These are phyloP conservation scores for Rhea americana DNA, from an alignment of 2,113 vertebrate genomes.

Conservation along the genomic window DNA sequence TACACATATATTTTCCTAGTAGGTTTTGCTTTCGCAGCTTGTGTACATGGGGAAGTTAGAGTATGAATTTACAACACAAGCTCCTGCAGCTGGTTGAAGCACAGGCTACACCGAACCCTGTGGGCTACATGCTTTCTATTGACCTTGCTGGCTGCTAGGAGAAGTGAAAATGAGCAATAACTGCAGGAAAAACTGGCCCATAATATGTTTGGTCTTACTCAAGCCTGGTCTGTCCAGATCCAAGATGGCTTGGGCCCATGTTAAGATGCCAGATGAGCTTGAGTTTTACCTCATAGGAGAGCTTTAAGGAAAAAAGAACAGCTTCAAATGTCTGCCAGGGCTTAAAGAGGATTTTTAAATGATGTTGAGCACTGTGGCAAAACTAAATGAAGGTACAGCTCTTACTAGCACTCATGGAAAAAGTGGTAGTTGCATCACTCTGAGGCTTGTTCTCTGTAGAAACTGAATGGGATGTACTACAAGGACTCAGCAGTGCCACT, in stretches of 20 bases:
- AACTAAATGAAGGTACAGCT: not conserved
- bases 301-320: not conserved
- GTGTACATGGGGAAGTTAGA: conserved; percentile 21
- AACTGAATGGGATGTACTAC: not conserved
- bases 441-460: not conserved
- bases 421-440: not conserved
- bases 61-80: conserved; percentile 32
- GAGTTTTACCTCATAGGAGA: not conserved
- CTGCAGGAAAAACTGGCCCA: not conserved
- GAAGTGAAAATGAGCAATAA: not conserved
- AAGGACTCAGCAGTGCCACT: fast-evolving
- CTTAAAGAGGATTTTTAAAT: not conserved
- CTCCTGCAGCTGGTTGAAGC: not conserved
- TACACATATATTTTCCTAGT: conserved; percentile 8
- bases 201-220: not conserved
- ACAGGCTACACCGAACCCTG: not conserved
- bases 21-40: conserved; percentile 47
- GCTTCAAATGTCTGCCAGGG: not conserved
- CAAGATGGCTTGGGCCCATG: not conserved
- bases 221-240: not conserved
- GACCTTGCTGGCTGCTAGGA: not conserved
- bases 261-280: not conserved
- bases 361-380: not conserved
- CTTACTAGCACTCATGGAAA: not conserved
- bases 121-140: not conserved